Evolutionary conservation across 2,797 vertebrate species (phyloP).

Genomic region (Galaxias olidus): DNA sequence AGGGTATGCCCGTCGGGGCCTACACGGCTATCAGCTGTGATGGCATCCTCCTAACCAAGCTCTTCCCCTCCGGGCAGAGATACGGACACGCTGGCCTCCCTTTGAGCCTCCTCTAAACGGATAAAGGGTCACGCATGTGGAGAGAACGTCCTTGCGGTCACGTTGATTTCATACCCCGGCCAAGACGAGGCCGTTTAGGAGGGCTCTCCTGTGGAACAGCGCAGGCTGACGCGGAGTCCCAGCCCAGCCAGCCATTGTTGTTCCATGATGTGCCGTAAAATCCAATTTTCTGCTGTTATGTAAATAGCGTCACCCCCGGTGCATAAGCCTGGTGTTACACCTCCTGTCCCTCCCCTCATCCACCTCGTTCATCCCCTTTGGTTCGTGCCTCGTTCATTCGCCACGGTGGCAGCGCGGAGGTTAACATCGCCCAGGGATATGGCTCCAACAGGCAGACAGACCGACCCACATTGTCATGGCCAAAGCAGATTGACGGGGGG

Average conservation of each 20-base stretch:
- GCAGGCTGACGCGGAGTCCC: slow-evolving; percentile 1
- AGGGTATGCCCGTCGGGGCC: slow-evolving; percentile 25
- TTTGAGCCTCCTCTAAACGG: slow-evolving; percentile 60
- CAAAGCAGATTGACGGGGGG: not conserved
- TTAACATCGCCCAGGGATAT: slow-evolving; percentile 59
- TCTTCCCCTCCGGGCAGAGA: slow-evolving; percentile 33
- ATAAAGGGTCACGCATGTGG: slow-evolving; percentile 74
- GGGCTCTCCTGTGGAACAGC: slow-evolving; percentile 6
- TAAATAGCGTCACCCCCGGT: slow-evolving; percentile 73
- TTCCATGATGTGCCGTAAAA: slow-evolving; percentile 78
- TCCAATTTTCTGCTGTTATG: slow-evolving; percentile 83
- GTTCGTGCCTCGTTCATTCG: slow-evolving; percentile 13
- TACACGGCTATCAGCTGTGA: slow-evolving; percentile 23
- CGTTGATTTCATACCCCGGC: slow-evolving; percentile 76
- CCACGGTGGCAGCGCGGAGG: slow-evolving; percentile 51
- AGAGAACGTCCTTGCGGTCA: slow-evolving; percentile 71
- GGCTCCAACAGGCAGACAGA: slow-evolving; percentile 15
- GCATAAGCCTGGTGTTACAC: slow-evolving; percentile 64
- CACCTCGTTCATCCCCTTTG: slow-evolving; percentile 35
- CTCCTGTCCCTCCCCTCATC: slow-evolving; percentile 47
- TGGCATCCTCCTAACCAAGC: slow-evolving; percentile 48
- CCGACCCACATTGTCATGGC: not conserved
- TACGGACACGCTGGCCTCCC: slow-evolving; percentile 46
- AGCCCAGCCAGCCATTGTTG: slow-evolving; percentile 74
- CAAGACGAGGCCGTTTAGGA: slow-evolving; percentile 61